Percentiles rank a stretch among this genome's conserved stretches.
These are phyloP conservation scores for Gastrophysa polygoni DNA, from an alignment of 2,888 invertebrate genomes.

Conservation along the genomic window DNA sequence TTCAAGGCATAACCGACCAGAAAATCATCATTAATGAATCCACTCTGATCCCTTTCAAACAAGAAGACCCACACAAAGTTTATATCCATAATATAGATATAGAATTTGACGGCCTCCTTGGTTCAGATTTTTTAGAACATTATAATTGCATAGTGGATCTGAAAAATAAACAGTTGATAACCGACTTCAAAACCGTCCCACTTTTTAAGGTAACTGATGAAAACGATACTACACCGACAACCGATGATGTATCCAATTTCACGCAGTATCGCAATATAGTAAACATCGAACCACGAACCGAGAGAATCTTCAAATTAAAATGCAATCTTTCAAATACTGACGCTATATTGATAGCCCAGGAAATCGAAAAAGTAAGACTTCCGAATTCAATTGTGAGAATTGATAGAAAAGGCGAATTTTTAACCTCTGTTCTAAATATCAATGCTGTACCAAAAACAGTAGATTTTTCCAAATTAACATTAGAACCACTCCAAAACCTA, in stretches of 20 bases:
- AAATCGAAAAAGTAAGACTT: constrained; percentile 4
- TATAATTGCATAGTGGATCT: constrained; percentile 5
- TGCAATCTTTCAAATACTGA: neutral
- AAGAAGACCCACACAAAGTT: neutral
- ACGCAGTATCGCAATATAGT: neutral
- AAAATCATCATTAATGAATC: neutral
- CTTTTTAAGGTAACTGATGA: neutral
- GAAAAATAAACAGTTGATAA: constrained; percentile 1
- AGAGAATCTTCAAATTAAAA: neutral
- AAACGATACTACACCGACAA: neutral
- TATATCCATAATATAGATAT: neutral
- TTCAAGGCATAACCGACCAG: neutral
- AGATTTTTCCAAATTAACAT: neutral
- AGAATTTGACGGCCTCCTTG: neutral
- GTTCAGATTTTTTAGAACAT: constrained; percentile 2
- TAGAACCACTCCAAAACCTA: neutral
- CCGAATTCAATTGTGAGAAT: constrained; percentile 15
- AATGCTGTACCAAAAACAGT: neutral
- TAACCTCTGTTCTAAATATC: constrained; percentile 15
- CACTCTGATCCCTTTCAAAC: neutral
- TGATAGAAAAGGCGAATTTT: neutral
- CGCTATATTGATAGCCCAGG: constrained; percentile 3
- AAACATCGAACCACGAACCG: neutral
- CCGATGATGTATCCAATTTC: neutral
- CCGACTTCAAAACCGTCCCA: constrained; percentile 10